Conservation (phyloP, 2,113 vertebrate genomes). For the Sylvilagus bachmani region DNA sequence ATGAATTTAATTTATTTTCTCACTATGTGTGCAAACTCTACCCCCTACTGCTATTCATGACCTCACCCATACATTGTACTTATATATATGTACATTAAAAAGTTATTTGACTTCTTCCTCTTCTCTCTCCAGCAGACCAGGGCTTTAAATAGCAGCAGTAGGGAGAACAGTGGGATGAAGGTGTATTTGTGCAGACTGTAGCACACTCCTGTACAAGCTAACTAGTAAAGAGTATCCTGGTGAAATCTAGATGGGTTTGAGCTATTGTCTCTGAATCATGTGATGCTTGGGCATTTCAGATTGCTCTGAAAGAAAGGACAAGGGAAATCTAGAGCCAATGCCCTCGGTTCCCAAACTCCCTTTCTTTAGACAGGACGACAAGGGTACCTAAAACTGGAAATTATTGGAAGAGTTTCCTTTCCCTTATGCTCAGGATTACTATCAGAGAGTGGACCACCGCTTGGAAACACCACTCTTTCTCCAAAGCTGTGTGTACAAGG, state of each 20-base stretch:
- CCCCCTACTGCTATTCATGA: not conserved
- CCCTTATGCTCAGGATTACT: not conserved
- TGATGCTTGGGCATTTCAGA: not conserved
- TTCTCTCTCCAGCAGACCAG: not conserved
- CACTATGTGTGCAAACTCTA: not conserved
- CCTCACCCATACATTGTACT: not conserved
- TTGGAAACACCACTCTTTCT: not conserved
- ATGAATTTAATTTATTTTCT: slow-evolving; percentile 72
- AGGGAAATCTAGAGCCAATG: slow-evolving; percentile 11
- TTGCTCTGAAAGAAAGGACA: slow-evolving; percentile 49
- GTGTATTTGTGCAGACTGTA: not conserved
- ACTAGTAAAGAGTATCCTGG: not conserved
- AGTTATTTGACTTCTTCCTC: not conserved
- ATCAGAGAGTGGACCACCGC: not conserved
- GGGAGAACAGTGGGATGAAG: not conserved
- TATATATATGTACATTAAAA: slow-evolving; percentile 31
- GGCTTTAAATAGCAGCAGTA: not conserved
- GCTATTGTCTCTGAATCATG: not conserved
- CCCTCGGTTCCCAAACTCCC: not conserved
- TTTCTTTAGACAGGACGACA: not conserved
- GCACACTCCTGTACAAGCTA: not conserved
- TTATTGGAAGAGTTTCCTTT: slow-evolving; percentile 7
- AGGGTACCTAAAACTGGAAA: slow-evolving; percentile 8
- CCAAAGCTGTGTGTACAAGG: not conserved
- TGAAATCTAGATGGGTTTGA: not conserved